phyloP scores from a whole-genome alignment of 1,140 invertebrate genomes.

The Mactra quadrangularis region DNA sequence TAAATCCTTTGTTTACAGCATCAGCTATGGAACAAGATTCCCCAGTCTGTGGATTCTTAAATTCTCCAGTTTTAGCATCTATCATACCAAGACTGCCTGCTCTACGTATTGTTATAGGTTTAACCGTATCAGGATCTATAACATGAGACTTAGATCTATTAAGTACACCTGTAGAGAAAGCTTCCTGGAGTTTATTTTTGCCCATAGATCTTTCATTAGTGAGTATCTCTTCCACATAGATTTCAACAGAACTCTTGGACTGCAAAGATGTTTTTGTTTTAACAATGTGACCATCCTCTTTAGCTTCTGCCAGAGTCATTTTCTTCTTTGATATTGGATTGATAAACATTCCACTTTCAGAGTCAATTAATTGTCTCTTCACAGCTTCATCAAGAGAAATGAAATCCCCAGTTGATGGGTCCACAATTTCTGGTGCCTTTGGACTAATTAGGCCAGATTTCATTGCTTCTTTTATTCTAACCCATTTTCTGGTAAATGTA shows the following conservation, averaged over 20 bases:
- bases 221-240: constrained; percentile 78
- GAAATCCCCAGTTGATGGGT: constrained; percentile 63
- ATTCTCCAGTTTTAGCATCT: constrained; percentile 91
- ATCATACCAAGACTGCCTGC: constrained; percentile 80
- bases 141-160: constrained; percentile 79
- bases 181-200: constrained; percentile 75
- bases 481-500: constrained; percentile 85
- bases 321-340: constrained; percentile 59
- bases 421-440: constrained; percentile 69
- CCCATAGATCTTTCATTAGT: constrained; percentile 69
- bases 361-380: constrained; percentile 51
- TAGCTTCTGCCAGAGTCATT: constrained; percentile 68
- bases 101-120: constrained; percentile 77
- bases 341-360: constrained; percentile 43
- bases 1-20: constrained; percentile 86
- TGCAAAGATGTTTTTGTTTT: constrained; percentile 63
- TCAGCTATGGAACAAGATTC: constrained; percentile 91
- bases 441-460: constrained; percentile 85
- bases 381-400: constrained; percentile 62
- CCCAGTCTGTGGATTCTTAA: constrained; percentile 92
- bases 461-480: constrained; percentile 86
- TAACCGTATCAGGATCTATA: constrained; percentile 79
- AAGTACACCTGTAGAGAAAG: constrained; percentile 76
- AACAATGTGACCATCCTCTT: constrained; percentile 72
- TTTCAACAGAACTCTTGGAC: constrained; percentile 73